These are phyloP conservation scores for Urocynchramus pylzowi DNA, from an alignment of 2,113 vertebrate genomes.

Conservation along the genomic window DNA sequence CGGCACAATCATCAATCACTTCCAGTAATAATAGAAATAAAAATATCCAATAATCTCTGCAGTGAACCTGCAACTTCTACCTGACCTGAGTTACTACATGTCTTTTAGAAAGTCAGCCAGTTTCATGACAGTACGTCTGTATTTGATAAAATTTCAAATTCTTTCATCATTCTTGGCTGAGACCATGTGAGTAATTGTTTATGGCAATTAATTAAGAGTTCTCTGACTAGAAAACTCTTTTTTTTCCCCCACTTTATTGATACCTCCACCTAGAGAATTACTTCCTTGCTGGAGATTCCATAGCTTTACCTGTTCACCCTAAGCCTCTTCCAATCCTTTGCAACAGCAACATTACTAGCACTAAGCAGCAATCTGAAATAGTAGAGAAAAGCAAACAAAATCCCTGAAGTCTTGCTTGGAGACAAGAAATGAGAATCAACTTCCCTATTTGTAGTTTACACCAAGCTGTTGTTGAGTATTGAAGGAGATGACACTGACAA, in stretches of 20 bases:
- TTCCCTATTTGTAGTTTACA: neutral
- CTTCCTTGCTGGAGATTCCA: neutral
- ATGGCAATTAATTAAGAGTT: neutral
- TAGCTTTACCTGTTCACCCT: neutral
- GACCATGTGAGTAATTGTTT: neutral
- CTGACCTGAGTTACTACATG: neutral
- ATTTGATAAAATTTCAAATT: neutral
- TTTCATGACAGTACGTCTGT: neutral
- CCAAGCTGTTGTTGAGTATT: neutral
- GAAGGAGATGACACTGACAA: neutral
- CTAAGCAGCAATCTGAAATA: neutral
- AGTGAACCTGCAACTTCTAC: neutral
- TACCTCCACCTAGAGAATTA: neutral
- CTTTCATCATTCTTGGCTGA: neutral
- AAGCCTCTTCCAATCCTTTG: neutral
- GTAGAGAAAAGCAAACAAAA: neutral
- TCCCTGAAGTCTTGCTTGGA: neutral
- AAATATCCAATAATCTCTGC: neutral
- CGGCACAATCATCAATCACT: neutral
- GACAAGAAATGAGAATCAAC: neutral
- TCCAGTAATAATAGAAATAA: neutral
- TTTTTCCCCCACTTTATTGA: neutral
- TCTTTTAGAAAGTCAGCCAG: neutral
- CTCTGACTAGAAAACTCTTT: neutral
- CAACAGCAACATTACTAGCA: neutral